These are phyloP conservation scores for Thalpophila matura DNA, from an alignment of 2,888 invertebrate genomes.

Conservation along the genomic window DNA sequence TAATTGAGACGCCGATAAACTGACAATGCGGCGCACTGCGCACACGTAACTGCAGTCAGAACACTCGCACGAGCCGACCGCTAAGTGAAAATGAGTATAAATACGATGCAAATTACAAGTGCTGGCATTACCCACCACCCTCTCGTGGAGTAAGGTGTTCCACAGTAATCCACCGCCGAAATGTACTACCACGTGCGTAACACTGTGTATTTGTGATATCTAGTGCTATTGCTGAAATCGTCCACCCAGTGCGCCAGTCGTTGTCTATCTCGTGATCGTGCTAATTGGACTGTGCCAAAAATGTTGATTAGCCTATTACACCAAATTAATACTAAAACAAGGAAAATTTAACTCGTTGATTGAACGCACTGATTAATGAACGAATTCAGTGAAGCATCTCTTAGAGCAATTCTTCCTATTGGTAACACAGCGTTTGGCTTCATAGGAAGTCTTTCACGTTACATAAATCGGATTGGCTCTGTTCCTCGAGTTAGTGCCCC, in stretches of 20 bases:
- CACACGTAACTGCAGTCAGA: constrained; percentile 83
- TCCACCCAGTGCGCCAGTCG: constrained; percentile 45
- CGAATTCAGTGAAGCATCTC: constrained; percentile 71
- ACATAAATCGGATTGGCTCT: constrained; percentile 70
- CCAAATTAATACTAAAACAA: constrained; percentile 33
- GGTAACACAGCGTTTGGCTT: constrained; percentile 50
- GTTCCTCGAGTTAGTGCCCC: constrained; percentile 69
- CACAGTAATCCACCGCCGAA: constrained; percentile 70
- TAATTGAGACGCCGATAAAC: constrained; percentile 80
- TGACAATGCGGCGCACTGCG: constrained; percentile 79
- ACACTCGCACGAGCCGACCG: constrained; percentile 78
- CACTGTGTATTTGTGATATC: constrained; percentile 66
- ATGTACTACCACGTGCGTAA: constrained; percentile 89
- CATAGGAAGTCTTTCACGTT: constrained; percentile 79
- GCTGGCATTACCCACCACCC: constrained; percentile 87
- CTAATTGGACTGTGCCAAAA: constrained; percentile 62
- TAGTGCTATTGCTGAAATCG: constrained; percentile 50
- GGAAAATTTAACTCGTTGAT: constrained; percentile 46
- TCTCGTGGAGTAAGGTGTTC: constrained; percentile 80
- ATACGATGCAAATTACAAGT: constrained; percentile 89
- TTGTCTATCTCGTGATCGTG: constrained; percentile 58
- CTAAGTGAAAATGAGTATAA: constrained; percentile 88
- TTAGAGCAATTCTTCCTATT: constrained; percentile 73
- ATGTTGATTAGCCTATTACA: constrained; percentile 40
- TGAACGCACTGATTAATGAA: constrained; percentile 66